phyloP scores from a whole-genome alignment of 2,888 invertebrate genomes.

The Stomorhina lunata region DNA sequence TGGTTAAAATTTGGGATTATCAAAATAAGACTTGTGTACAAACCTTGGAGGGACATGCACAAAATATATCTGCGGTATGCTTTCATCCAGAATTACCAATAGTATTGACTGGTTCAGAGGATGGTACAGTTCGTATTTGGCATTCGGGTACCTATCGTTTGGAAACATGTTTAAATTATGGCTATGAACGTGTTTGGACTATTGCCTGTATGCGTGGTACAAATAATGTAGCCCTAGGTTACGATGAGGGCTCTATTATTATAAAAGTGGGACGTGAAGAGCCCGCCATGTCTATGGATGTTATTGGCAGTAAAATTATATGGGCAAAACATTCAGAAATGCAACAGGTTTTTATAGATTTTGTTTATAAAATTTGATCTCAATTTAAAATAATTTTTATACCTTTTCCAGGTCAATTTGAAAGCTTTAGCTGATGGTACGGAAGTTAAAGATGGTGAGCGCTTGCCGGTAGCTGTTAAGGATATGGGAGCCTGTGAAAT shows the following conservation, averaged over 20 bases:
- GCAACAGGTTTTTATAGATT: conserved; percentile 85
- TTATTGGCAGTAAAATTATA: conserved; percentile 98
- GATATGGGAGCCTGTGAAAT: conserved; percentile 99
- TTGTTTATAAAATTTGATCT: not conserved
- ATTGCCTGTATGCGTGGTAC: conserved; percentile 95
- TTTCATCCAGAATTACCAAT: conserved; percentile 99
- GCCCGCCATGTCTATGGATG: conserved; percentile 99
- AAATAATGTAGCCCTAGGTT: conserved; percentile 96
- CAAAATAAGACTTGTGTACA: conserved; percentile 99
- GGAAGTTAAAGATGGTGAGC: conserved; percentile 93
- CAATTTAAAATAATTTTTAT: not conserved
- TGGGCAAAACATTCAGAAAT: conserved; percentile 99
- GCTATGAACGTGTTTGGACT: conserved; percentile 98
- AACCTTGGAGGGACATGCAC: conserved; percentile 97
- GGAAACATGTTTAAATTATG: conserved; percentile 98
- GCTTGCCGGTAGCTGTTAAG: conserved; percentile 95
- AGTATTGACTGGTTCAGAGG: conserved; percentile 97
- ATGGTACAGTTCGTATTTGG: conserved; percentile 98
- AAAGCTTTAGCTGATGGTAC: conserved; percentile 80
- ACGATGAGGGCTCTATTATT: conserved; percentile 80
- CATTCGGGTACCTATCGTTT: conserved; percentile 98
- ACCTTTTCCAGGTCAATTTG: conserved; percentile 73
- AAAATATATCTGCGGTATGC: conserved; percentile 96
- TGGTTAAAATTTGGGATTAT: conserved; percentile 99
- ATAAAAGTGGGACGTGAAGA: conserved; percentile 92